These are phyloP conservation scores for Muschampia plurimacula DNA, from an alignment of 2,888 invertebrate genomes.

Conservation along the genomic window DNA sequence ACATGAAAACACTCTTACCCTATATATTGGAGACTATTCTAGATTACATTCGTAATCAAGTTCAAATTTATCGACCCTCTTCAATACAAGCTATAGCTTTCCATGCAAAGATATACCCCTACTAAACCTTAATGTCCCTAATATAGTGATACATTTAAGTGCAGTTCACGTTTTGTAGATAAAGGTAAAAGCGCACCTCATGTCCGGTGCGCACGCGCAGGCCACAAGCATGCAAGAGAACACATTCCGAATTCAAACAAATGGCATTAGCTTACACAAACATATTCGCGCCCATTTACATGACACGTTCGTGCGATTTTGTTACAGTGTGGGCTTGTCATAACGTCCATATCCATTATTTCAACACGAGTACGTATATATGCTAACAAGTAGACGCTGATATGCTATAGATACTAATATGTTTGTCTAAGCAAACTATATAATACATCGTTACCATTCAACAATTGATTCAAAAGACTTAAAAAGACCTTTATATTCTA, in stretches of 20 bases:
- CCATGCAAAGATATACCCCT: neutral
- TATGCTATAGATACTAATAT: too few species aligned
- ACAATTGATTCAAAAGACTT: too few species aligned
- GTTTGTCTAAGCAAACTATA: neutral
- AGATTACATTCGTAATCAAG: neutral
- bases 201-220: slow-evolving; percentile 34
- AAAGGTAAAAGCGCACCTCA: slow-evolving; percentile 36
- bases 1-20: too few species aligned
- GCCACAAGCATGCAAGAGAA: slow-evolving; percentile 26
- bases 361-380: neutral
- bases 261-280: slow-evolving; percentile 28
- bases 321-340: slow-evolving; percentile 12
- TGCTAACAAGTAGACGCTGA: neutral
- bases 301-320: slow-evolving; percentile 26
- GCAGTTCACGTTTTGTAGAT: slow-evolving; percentile 36
- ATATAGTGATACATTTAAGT: slow-evolving; percentile 28
- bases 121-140: slow-evolving; percentile 20
- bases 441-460: neutral
- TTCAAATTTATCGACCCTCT: neutral
- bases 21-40: neutral
- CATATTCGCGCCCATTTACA: slow-evolving; percentile 24
- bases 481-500: too few species aligned
- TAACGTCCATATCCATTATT: slow-evolving; percentile 9
- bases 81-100: neutral
- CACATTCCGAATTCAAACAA: slow-evolving; percentile 30